These are phyloP conservation scores for Diglossa cyanea DNA, from an alignment of 2,797 vertebrate genomes.

Conservation along the genomic window DNA sequence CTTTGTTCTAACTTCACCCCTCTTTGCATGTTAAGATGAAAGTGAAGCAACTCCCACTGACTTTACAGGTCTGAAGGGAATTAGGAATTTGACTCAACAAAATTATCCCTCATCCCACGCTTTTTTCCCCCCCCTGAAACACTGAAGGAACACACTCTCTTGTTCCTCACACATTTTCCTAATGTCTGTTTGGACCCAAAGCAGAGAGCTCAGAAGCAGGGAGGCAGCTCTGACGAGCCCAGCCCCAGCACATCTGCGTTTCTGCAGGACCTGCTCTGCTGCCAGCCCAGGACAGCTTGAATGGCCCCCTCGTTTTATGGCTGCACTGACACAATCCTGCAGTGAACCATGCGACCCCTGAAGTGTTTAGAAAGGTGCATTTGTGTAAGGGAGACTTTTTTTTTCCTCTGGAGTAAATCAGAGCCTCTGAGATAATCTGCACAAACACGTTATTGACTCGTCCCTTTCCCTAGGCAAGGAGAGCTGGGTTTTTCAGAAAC, in stretches of 20 bases:
- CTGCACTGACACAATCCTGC: slow-evolving; percentile 61
- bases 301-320: slow-evolving; percentile 55
- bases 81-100: not conserved
- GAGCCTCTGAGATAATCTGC: slow-evolving; percentile 56
- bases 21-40: not conserved
- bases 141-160: not conserved
- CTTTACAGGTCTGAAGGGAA: slow-evolving; percentile 42
- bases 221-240: not conserved
- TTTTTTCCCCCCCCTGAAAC: not conserved
- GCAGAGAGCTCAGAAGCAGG: not conserved
- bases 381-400: slow-evolving; percentile 31
- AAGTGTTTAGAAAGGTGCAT: slow-evolving; percentile 65
- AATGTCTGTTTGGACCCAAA: not conserved
- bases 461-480: slow-evolving; percentile 25
- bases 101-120: not conserved
- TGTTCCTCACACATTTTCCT: not conserved
- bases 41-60: slow-evolving; percentile 33
- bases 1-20: slow-evolving; percentile 21
- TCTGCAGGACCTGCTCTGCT: not conserved
- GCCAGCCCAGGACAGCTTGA: not conserved
- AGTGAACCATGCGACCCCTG: slow-evolving; percentile 60
- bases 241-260: slow-evolving; percentile 1
- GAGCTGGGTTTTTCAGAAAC: slow-evolving; percentile 1
- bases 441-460: not conserved
- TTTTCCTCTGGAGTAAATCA: not conserved